These are phyloP conservation scores for Drosophila pseudotalamancana DNA, from an alignment of 2,888 invertebrate species.

Conservation along the genomic window DNA sequence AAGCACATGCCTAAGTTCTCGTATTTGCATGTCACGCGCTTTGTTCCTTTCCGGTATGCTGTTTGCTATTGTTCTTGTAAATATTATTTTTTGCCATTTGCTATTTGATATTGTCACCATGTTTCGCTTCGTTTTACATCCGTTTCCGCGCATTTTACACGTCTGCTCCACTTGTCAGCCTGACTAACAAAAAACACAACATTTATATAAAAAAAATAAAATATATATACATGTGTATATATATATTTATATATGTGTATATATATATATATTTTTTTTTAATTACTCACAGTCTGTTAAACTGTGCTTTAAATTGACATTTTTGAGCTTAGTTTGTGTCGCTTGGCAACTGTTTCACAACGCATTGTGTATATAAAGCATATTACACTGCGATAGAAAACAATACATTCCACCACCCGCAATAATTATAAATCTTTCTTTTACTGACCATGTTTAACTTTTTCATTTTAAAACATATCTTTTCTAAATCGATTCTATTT, in stretches of 20 bases:
- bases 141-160: conserved; percentile 61
- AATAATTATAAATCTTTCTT: too few species aligned
- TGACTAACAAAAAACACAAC: conserved; percentile 46
- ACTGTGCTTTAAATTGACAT: conserved; percentile 59
- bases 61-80: conserved; percentile 42
- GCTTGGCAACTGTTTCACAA: conserved; percentile 9
- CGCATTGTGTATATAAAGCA: too few species aligned
- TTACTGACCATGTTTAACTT: too few species aligned
- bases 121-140: conserved; percentile 37
- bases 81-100: conserved; percentile 32
- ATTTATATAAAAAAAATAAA: too few species aligned
- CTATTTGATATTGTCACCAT: conserved; percentile 48
- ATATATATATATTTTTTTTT: not conserved
- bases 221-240: conserved; percentile 2
- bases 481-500: too few species aligned
- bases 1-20: conserved; percentile 14
- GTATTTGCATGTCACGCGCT: conserved; percentile 57
- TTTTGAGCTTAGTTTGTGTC: conserved; percentile 15
- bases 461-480: too few species aligned
- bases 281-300: conserved; percentile 25
- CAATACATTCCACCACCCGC: too few species aligned
- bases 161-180: conserved; percentile 63
- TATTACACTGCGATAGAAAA: too few species aligned
- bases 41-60: conserved; percentile 46
- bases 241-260: conserved; percentile 1